A percentile compares a stretch with the other conserved stretches of the same genome.
Conservation (phyloP, 2,888 invertebrate species). For the Pimpla rufipes region DNA sequence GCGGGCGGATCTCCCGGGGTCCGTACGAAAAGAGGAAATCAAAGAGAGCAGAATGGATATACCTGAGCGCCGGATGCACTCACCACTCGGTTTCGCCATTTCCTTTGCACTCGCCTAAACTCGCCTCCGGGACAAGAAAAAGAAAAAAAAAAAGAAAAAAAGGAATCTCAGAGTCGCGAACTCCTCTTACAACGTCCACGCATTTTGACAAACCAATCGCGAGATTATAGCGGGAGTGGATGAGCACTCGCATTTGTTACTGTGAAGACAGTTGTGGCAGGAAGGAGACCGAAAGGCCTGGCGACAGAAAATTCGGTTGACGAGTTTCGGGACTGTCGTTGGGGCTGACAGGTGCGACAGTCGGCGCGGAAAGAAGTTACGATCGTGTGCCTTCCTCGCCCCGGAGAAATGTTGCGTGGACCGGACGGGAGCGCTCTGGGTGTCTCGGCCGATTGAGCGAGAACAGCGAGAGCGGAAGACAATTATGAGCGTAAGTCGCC, state of each 20-base stretch:
- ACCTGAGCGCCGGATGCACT: constrained; percentile 4
- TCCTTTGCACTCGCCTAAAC: constrained; percentile 3
- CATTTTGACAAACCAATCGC: background rate
- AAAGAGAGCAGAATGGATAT: constrained; percentile 34
- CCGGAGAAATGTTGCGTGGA: background rate
- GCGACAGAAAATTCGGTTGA: background rate
- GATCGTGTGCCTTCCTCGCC: background rate
- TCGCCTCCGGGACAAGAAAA: too few species aligned
- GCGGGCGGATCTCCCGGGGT: constrained; percentile 31
- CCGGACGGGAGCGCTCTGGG: background rate
- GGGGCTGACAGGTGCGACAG: background rate
- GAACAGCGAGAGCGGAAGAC: constrained; percentile 35
- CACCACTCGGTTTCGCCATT: constrained; percentile 3
- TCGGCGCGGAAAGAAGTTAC: background rate
- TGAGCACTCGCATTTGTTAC: background rate
- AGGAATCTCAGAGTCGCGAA: background rate
- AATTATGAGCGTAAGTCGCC: constrained; percentile 38
- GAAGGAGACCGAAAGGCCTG: background rate
- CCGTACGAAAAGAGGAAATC: constrained; percentile 12
- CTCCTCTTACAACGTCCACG: background rate
- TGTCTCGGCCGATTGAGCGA: background rate
- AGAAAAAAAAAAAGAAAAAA: background rate
- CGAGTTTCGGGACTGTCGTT: background rate
- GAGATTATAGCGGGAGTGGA: constrained; percentile 11
- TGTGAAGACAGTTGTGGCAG: background rate